Percentiles rank a stretch among this genome's conserved stretches.
Evolutionary conservation across 2,888 invertebrate genomes (phyloP).

Genomic region (Psylliodes chrysocephalus): DNA sequence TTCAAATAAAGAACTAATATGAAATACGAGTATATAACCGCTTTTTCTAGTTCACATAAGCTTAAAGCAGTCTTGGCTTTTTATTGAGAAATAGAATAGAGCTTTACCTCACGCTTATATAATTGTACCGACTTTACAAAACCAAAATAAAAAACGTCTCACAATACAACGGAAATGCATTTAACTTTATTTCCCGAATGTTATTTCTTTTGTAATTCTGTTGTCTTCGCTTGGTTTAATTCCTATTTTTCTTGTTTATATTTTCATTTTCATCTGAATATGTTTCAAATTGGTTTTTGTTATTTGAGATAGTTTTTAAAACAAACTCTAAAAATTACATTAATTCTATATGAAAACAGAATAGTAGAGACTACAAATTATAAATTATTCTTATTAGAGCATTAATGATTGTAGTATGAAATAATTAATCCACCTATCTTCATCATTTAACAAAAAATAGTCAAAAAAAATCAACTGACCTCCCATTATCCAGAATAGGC

Average conservation of each 20-base stretch:
- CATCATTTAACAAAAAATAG: no score
- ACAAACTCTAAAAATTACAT: no score
- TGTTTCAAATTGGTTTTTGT: background rate
- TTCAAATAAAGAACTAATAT: no score
- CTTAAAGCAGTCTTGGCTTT: background rate
- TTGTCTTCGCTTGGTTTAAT: constrained; percentile 4
- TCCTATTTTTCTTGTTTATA: background rate
- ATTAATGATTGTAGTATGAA: no score
- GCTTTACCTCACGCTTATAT: background rate
- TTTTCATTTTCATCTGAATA: background rate
- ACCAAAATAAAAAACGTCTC: background rate
- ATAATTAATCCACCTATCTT: no score
- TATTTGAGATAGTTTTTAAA: no score
- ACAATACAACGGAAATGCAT: constrained; percentile 4
- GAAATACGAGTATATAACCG: no score
- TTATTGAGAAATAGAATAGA: background rate
- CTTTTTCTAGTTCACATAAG: background rate
- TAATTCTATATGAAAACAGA: no score
- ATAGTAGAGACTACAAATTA: no score
- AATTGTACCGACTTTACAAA: background rate
- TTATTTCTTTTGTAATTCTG: constrained; percentile 2
- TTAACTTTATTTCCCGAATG: constrained; percentile 7
- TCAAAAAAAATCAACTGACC: no score
- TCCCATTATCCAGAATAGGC: no score
- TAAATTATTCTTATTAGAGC: no score